Evolutionary conservation across 2,888 invertebrate genomes (phyloP).

Genomic region (Pherbina coryleti): DNA sequence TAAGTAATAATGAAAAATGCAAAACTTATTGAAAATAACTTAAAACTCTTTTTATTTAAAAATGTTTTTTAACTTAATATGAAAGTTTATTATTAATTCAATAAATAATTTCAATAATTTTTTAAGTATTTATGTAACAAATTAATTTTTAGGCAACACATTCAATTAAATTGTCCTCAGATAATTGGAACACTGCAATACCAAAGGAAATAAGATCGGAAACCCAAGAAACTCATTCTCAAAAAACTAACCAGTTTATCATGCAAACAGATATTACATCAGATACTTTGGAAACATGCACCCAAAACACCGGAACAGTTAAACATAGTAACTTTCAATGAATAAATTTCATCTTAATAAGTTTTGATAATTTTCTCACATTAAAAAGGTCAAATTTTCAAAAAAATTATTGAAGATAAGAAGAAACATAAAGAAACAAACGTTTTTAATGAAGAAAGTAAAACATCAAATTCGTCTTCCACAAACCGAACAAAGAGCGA

Average conservation of each 20-base stretch:
- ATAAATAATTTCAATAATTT: neutral
- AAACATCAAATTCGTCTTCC: neutral
- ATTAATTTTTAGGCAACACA: conserved; percentile 23
- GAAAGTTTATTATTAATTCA: no score
- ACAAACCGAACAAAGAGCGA: neutral
- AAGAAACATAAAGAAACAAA: conserved; percentile 84
- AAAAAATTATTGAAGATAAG: conserved; percentile 89
- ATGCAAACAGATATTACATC: neutral
- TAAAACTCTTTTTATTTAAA: no score
- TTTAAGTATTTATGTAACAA: conserved; percentile 4
- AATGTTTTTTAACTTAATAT: no score
- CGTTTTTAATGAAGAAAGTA: neutral
- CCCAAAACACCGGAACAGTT: neutral
- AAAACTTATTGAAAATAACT: no score
- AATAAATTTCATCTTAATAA: conserved; percentile 82
- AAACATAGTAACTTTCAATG: conserved; percentile 71
- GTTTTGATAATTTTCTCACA: conserved; percentile 79
- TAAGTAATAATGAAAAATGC: no score
- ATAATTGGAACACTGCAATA: conserved; percentile 5
- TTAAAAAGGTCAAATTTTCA: conserved; percentile 81
- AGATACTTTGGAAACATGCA: neutral
- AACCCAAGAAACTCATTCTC: conserved; percentile 7
- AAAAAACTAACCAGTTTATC: neutral
- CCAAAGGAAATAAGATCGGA: conserved; percentile 12
- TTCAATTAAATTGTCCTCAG: conserved; percentile 24